Percentiles rank a stretch among this genome's conserved stretches.
Evolutionary conservation across 1,140 invertebrate genomes (phyloP).

Genomic region (Orius laevigatus): DNA sequence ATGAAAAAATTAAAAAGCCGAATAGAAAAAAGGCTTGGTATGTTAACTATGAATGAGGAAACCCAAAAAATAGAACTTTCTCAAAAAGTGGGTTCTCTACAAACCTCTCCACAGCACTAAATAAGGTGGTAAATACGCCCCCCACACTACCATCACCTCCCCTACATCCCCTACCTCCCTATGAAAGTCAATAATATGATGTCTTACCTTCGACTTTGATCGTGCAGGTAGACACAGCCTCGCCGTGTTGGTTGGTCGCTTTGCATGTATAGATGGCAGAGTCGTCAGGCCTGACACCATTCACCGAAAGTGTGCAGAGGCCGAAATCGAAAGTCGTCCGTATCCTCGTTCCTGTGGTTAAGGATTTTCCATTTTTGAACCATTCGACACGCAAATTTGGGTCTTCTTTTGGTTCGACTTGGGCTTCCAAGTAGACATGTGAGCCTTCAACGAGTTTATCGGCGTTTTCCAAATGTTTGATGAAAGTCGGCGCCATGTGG

Average conservation of each 20-base stretch:
- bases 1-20: no score
- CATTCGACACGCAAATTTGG: conserved; percentile 79
- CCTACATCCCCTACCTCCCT: no score
- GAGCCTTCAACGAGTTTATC: conserved; percentile 77
- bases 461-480: conserved; percentile 71
- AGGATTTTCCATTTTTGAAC: conserved; percentile 80
- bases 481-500: conserved; percentile 77
- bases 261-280: conserved; percentile 89
- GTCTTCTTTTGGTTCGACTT: conserved; percentile 83
- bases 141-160: no score
- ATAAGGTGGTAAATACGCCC: no score
- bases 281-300: conserved; percentile 69
- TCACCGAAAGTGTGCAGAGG: conserved; percentile 78
- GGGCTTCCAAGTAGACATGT: conserved; percentile 83
- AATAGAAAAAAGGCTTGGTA: not conserved
- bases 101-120: not conserved
- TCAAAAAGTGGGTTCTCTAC: no score
- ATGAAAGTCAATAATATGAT: not conserved
- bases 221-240: conserved; percentile 79
- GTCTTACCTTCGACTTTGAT: conserved; percentile 60
- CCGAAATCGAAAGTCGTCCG: conserved; percentile 88
- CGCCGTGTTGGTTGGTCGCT: conserved; percentile 74
- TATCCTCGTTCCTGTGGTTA: conserved; percentile 66
- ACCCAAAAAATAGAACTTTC: no score
- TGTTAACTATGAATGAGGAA: not conserved